A percentile compares a stretch with the other conserved stretches of the same genome.
Evolutionary conservation across 2,797 vertebrate species (phyloP).

Genomic region (Scolopax bukidnonensis): DNA sequence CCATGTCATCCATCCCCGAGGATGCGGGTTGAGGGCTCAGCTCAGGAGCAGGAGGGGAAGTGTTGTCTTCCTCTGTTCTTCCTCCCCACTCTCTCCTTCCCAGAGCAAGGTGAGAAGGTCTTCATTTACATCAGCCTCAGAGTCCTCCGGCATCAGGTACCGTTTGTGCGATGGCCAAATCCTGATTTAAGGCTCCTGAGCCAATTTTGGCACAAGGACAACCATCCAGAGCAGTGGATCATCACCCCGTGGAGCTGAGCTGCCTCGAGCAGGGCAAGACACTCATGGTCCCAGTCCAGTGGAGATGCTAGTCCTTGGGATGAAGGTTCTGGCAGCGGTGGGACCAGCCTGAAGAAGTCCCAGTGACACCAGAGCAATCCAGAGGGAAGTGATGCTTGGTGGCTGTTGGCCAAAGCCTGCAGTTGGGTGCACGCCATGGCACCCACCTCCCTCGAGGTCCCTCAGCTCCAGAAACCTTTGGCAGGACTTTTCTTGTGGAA

Average conservation of each 20-base stretch:
- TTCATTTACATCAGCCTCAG: background rate
- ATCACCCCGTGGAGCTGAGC: fast-evolving
- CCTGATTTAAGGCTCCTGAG: background rate
- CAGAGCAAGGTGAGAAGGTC: fast-evolving
- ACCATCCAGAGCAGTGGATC: background rate
- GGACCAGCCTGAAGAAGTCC: background rate
- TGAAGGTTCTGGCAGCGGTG: background rate
- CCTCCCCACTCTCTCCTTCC: background rate
- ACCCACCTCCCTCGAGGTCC: fast-evolving
- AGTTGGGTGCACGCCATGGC: background rate
- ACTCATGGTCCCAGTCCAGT: fast-evolving
- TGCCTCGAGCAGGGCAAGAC: background rate
- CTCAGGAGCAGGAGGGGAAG: background rate
- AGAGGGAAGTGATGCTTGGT: background rate
- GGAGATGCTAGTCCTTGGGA: background rate
- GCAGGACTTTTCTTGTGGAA: background rate
- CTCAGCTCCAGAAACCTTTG: background rate
- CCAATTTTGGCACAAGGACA: background rate
- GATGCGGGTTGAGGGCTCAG: fast-evolving
- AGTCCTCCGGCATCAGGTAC: fast-evolving
- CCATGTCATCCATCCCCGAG: fast-evolving
- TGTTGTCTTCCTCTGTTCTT: background rate
- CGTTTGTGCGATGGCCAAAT: fast-evolving
- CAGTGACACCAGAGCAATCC: background rate
- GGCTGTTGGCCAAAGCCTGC: background rate